Conservation (phyloP, 1,140 invertebrate genomes). For the Ridgeia piscesae region DNA sequence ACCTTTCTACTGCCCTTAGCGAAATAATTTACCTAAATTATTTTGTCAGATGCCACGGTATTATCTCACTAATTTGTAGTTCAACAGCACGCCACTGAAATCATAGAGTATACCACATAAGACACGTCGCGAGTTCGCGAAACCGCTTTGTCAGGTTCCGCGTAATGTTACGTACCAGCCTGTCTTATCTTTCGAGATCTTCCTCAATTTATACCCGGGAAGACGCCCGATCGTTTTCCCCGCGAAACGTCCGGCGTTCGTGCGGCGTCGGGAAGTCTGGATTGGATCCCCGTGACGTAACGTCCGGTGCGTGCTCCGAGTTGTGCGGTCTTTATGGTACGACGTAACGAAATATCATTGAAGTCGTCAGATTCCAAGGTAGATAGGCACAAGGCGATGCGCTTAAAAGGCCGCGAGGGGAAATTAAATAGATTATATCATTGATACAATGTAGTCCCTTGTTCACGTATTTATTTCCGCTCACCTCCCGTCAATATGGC, state of each 20-base stretch:
- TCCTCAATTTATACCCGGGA: background rate
- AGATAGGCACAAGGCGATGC: background rate
- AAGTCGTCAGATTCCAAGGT: background rate
- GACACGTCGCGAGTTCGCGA: background rate
- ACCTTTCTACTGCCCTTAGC: background rate
- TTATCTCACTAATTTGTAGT: background rate
- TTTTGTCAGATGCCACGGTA: background rate
- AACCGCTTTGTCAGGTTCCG: background rate
- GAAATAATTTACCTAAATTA: slow-evolving; percentile 2
- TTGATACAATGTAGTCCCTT: no score
- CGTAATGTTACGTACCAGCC: background rate
- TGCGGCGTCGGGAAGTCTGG: background rate
- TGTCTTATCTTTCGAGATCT: background rate
- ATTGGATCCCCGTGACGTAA: background rate
- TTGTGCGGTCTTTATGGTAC: background rate
- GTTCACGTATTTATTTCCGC: no score
- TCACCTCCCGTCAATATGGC: no score
- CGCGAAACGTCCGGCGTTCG: background rate
- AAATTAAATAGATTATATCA: no score
- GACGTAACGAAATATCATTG: background rate
- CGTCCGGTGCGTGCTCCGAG: background rate
- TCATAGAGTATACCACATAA: background rate
- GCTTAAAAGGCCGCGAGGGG: no score
- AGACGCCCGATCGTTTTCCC: background rate
- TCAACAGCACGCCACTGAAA: background rate